Conservation (phyloP, 2,113 vertebrate species). For the Dascyllus trimaculatus region DNA sequence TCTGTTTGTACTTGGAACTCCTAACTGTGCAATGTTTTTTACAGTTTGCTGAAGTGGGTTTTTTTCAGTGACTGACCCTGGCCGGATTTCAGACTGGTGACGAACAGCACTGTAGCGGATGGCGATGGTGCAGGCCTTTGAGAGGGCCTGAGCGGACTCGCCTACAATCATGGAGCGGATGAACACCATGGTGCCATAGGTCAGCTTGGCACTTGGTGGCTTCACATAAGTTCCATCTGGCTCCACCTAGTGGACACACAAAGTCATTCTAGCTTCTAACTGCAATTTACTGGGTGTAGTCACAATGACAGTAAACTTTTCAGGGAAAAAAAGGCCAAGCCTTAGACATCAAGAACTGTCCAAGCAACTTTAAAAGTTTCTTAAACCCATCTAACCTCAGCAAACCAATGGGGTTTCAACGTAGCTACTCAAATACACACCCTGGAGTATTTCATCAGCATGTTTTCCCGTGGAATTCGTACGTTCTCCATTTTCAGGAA, state of each 20-base stretch:
- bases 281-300: not conserved
- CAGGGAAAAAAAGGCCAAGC: no score
- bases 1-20: not conserved
- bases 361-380: not conserved
- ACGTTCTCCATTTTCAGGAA: conserved; percentile 95
- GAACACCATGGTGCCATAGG: conserved; percentile 99
- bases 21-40: not conserved
- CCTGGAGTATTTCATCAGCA: conserved; percentile 98
- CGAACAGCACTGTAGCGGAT: conserved; percentile 95
- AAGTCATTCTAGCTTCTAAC: not conserved
- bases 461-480: conserved; percentile 96
- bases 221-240: conserved; percentile 94
- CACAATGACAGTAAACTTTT: no score
- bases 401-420: not conserved
- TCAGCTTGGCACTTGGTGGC: conserved; percentile 94
- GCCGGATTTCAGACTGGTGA: conserved; percentile 95
- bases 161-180: conserved; percentile 94
- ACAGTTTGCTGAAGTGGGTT: not conserved
- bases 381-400: not conserved
- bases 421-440: conserved; percentile 75
- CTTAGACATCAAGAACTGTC: no score
- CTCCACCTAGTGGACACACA: conserved; percentile 87
- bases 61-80: conserved; percentile 85
- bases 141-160: conserved; percentile 84
- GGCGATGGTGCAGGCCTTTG: conserved; percentile 93